phyloP scores from a whole-genome alignment of 1,140 invertebrate genomes.

The Popillia japonica region DNA sequence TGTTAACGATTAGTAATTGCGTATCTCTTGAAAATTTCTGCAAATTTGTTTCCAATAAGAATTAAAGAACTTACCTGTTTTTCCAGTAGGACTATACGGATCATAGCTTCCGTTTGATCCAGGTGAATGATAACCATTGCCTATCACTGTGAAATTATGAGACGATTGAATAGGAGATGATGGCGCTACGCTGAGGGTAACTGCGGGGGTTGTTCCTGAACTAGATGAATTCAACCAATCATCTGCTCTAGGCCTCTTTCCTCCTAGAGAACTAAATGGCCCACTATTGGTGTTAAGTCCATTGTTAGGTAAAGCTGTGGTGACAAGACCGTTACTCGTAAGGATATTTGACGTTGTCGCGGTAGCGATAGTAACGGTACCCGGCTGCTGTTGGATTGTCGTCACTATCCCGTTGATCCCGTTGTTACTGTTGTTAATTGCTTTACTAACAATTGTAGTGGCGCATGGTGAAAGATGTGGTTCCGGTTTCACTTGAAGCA shows the following conservation, averaged over 20 bases:
- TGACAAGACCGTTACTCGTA: conserved; percentile 42
- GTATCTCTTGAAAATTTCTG: too few species aligned
- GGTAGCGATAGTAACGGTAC: background rate
- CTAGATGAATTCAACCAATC: conserved; percentile 71
- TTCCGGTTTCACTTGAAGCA: conserved; percentile 58
- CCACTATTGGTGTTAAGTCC: conserved; percentile 42
- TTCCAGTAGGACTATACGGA: conserved; percentile 85
- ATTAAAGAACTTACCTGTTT: conserved; percentile 73
- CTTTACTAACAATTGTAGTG: conserved; percentile 31
- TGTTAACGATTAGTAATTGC: too few species aligned
- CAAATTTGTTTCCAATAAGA: too few species aligned
- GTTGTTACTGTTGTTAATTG: conserved; percentile 40
- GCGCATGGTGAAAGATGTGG: conserved; percentile 51
- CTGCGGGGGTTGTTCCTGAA: conserved; percentile 66
- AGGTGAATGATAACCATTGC: conserved; percentile 83
- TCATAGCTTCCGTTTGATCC: conserved; percentile 82
- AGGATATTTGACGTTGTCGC: conserved; percentile 39
- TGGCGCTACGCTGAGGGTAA: conserved; percentile 61
- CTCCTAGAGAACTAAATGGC: conserved; percentile 48
- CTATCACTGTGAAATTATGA: conserved; percentile 66
- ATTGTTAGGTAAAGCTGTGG: conserved; percentile 1
- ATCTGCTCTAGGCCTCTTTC: conserved; percentile 60
- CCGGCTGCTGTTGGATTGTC: conserved; percentile 27
- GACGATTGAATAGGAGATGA: conserved; percentile 67
- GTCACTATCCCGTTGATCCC: conserved; percentile 43